A percentile compares a stretch with the other conserved stretches of the same genome.
Conservation (phyloP, 2,113 vertebrate genomes). For the Tragelaphus imberbis region DNA sequence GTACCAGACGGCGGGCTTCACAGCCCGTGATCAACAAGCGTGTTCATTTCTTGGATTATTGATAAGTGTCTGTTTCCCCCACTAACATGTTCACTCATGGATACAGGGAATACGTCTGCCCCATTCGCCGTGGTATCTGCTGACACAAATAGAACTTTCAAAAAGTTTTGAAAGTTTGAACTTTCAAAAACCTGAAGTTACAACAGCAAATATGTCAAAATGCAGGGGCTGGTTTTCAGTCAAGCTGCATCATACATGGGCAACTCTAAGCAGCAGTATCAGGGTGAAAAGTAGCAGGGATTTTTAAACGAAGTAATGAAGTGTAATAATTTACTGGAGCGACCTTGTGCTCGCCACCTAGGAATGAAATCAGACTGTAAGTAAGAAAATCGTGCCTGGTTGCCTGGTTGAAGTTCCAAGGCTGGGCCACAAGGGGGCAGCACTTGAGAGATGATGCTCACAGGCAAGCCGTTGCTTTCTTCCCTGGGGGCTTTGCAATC, state of each 20-base stretch:
- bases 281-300: neutral
- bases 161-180: too few species aligned
- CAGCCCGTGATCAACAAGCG: neutral
- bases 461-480: neutral
- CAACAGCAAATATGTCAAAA: neutral
- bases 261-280: neutral
- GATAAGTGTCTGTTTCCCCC: too few species aligned
- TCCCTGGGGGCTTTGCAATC: neutral
- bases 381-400: neutral
- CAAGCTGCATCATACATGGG: neutral
- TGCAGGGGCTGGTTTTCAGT: neutral
- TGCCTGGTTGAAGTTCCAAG: neutral
- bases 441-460: neutral
- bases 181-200: neutral
- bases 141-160: neutral
- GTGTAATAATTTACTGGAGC: neutral
- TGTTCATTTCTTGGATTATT: neutral
- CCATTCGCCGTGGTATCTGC: neutral
- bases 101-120: accelerated
- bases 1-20: accelerated
- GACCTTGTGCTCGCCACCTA: neutral
- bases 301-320: neutral
- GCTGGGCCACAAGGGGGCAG: neutral
- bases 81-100: accelerated
- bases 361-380: neutral